phyloP scores from a whole-genome alignment of 2,888 invertebrate species.

The Empis livida region DNA sequence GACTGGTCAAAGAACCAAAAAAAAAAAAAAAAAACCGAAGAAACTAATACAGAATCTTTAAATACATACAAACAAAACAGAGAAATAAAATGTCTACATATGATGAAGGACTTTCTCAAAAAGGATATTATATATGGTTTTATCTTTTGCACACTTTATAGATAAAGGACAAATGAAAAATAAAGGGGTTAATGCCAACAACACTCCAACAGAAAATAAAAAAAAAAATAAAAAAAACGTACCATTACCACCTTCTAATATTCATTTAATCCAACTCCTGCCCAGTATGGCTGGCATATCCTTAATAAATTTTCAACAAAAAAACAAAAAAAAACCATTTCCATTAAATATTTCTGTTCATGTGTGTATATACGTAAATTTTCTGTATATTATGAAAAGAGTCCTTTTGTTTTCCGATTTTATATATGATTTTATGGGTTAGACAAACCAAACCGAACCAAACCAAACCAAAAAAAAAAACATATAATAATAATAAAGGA shows the following conservation, averaged over 20 bases:
- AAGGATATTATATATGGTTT: too few species aligned
- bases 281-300: not conserved
- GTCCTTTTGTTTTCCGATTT: not conserved
- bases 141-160: not conserved
- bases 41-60: not conserved
- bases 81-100: too few species aligned
- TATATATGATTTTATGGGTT: not conserved
- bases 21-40: not conserved
- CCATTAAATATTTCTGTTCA: not conserved
- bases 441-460: too few species aligned
- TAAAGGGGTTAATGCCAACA: not conserved
- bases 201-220: not conserved
- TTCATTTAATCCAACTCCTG: not conserved
- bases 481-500: too few species aligned
- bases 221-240: too few species aligned
- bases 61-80: too few species aligned
- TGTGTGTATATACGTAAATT: too few species aligned
- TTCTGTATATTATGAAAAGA: not conserved
- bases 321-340: not conserved
- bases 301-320: not conserved
- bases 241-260: not conserved
- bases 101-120: too few species aligned
- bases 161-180: not conserved
- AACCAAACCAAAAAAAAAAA: not conserved
- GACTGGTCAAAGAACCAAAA: conserved; percentile 28